Base-by-base conservation (phyloP, 2,113 vertebrate genomes). In the Heterocephalus glaber region DNA sequence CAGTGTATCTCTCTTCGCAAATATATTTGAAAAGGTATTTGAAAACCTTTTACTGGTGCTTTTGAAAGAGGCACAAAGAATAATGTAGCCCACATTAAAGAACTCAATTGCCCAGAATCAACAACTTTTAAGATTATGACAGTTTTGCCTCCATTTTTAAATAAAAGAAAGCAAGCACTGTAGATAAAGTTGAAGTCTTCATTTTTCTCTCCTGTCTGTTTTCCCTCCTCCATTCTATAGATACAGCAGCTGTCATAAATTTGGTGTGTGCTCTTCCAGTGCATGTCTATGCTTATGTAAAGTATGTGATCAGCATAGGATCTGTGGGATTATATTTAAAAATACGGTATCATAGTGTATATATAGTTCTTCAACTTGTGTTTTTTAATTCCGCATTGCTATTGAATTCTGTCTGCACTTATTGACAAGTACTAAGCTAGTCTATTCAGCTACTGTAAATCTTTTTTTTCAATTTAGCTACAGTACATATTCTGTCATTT, bases 401-500 rank as follows among this genome's bases (percentile, higher is more conserved):
- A 89, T 70, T 79, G 47, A 90, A 89, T 90, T 92, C 68, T 94
- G 24, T 85, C 63, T 77, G 54, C 6, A 84, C 58, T 72, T 87
- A 77, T n/a, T 80, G 87, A 60, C 24, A 82, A 72, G 35, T 63
- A 82, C 4, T 38, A 26, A 65, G 35, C 24, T 49, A 77, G 9
- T 92, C n/a, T 30, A 60, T 80, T 96, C 26, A 82, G 13, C 44
- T 68, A 44, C 74, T 60, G 7, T 26, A 30, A 38, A 76, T 79
- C 13, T 65, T 38, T 11, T 74, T 76, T 47, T 47, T 16, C 44
- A 76, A 30, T 47, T 16, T 47, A 30, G 44, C 26, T 76, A 30
- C 6, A 30, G 72, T 30, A 56, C 49, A 38, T 26, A 38, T 35
- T 65, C 58, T 44, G 88, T 88, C 7, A 70, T 41, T 9, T 80